Percentiles rank a stretch among this genome's conserved stretches.
Conservation (phyloP, 2,888 invertebrate genomes). For the Mamestra brassicae region DNA sequence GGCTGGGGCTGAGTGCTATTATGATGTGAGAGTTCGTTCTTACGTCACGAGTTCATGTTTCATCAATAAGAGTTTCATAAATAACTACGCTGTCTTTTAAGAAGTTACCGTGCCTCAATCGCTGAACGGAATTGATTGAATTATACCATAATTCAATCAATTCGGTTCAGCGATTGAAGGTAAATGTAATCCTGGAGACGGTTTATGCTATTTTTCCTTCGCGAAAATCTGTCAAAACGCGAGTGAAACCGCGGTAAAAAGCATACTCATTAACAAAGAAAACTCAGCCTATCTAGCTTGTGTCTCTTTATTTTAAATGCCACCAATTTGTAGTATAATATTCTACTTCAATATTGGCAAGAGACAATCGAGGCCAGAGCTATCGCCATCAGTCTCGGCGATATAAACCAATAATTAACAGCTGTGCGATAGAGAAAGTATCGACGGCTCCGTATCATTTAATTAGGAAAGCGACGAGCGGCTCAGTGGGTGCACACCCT, state of each 20-base stretch:
- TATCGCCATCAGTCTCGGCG: slow-evolving; percentile 44
- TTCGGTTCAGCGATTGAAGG: too few relatives aligned
- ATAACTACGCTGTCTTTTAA: too few relatives aligned
- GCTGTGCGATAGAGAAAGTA: slow-evolving; percentile 57
- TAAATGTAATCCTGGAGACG: too few relatives aligned
- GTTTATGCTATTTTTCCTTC: too few relatives aligned
- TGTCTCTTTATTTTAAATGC: neutral
- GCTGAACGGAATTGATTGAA: too few relatives aligned
- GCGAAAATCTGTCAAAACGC: too few relatives aligned
- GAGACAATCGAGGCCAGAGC: slow-evolving; percentile 40
- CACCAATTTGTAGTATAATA: slow-evolving; percentile 7
- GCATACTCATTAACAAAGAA: too few relatives aligned
- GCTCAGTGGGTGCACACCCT: neutral
- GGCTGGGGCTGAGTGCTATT: neutral
- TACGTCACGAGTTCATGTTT: neutral
- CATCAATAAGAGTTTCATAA: neutral
- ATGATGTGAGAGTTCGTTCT: neutral
- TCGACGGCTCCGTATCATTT: slow-evolving; percentile 38
- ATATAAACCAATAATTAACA: slow-evolving; percentile 52
- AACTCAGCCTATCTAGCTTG: too few relatives aligned
- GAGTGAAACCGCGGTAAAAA: too few relatives aligned
- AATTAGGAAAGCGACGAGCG: slow-evolving; percentile 38
- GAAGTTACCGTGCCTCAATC: too few relatives aligned
- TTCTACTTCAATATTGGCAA: slow-evolving; percentile 36
- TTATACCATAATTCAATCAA: too few relatives aligned